Base-by-base conservation (phyloP, 2,113 vertebrate species). In the Lonchura striata region DNA sequence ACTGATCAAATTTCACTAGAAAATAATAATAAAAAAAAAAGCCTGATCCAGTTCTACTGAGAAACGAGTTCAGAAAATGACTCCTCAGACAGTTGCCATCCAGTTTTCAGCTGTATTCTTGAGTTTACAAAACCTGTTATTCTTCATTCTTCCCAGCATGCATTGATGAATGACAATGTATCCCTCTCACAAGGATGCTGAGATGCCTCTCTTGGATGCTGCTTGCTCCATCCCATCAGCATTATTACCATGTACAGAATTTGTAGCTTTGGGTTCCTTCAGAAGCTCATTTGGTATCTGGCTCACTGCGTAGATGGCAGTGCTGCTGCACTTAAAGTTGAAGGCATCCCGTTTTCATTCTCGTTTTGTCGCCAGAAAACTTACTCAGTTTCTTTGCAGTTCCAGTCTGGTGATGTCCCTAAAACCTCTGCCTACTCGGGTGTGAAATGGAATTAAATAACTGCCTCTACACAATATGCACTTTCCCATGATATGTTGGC, bases 121-220 rank as follows among this genome's bases (percentile, higher is more conserved):
- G 28, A 82, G 44, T 69, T 90, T 72, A 72, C 8, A 65, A n/a
- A 47, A 57, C 52, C 64, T 72, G 13, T 44, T 91, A 46, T 82
- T 79, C 57, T 79, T 57, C 50, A 19, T 80, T 95, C 49, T 87
- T 75, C 59, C 25, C 42, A 50, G 13, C 22, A 19, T 10, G 25
- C 22, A 44, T 31, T 31, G 52, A 35, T 1, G 7, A 82, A 88
- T 0, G 0, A n/a, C n/a, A 52, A 11, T 8, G 8, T 33, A 8
- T n/a, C 13, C 56, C 44, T 88, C n/a, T 63, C 15, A 13, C 53
- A 82, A 69, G 56, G 68, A 82, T 22, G 14, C n/a, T 91, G 61
- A 54, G 76, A 39, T 37, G 80, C 10, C 7, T 75, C 39, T 91
- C 66, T 68, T n/a, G 41, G 37, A 41, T 80, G 25, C 13, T 50